A percentile compares a stretch with the other conserved stretches of the same genome.
Evolutionary conservation across 2,113 vertebrate species (phyloP).

Genomic region (Petroica traversi): DNA sequence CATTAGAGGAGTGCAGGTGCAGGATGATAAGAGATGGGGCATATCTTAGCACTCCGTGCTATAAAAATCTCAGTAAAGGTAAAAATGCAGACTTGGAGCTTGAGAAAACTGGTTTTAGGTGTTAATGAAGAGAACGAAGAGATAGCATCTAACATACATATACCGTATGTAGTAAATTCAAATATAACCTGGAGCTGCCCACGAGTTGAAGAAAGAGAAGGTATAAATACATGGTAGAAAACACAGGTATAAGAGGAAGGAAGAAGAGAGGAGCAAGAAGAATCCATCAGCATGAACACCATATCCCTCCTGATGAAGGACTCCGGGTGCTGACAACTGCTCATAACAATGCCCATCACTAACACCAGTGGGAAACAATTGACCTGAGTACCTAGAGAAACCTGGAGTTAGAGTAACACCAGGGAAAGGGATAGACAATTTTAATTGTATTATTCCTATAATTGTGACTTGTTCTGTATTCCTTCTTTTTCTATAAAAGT

Average conservation of each 20-base stretch:
- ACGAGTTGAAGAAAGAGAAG: neutral
- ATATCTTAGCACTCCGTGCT: neutral
- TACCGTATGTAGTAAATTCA: neutral
- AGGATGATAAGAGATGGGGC: neutral
- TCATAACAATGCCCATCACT: neutral
- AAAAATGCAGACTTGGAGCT: neutral
- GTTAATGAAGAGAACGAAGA: neutral
- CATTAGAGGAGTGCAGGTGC: neutral
- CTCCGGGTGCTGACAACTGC: neutral
- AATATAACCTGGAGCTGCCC: neutral
- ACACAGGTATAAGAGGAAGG: neutral
- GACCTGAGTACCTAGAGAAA: neutral
- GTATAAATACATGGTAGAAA: neutral
- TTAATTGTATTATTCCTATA: neutral
- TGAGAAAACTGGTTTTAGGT: neutral
- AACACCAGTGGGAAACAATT: neutral
- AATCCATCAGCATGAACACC: neutral
- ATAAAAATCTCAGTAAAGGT: neutral
- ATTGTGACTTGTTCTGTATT: neutral
- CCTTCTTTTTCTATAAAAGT: neutral
- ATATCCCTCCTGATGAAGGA: neutral
- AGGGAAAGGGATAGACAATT: neutral
- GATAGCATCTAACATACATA: neutral
- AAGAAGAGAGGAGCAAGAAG: neutral
- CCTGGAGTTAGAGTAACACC: neutral